A percentile compares a stretch with the other conserved stretches of the same genome.
Evolutionary conservation across 2,113 vertebrate species (phyloP).

Genomic region (Corythornis cristatus): DNA sequence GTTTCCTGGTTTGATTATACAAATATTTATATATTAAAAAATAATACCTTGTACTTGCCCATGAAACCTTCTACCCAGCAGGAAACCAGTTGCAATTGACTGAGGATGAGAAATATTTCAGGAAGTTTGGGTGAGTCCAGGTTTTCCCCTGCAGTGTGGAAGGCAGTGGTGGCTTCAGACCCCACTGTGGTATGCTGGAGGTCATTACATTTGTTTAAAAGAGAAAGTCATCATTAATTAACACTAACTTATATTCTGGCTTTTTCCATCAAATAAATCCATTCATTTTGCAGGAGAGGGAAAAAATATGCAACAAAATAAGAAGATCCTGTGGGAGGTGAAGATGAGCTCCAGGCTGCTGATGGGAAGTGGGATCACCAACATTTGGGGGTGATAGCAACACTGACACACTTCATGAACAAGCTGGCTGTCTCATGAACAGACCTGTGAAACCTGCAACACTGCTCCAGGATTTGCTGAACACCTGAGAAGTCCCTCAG

Average conservation of each 20-base stretch:
- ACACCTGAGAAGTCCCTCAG: not conserved
- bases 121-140: not conserved
- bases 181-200: not conserved
- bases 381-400: not conserved
- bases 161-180: not conserved
- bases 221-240: not conserved
- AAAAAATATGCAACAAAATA: not conserved
- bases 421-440: rapidly evolving
- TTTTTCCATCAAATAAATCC: not conserved
- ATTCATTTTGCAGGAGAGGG: not conserved
- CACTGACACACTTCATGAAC: rapidly evolving
- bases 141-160: not conserved
- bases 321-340: not conserved
- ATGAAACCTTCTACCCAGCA: not conserved
- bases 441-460: not conserved
- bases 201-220: not conserved
- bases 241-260: not conserved
- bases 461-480: not conserved
- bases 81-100: not conserved
- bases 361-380: not conserved
- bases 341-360: not conserved
- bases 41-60: not conserved
- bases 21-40: constrained; percentile 18
- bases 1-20: not conserved
- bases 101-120: not conserved